phyloP scores from a whole-genome alignment of 2,888 invertebrate species.

The Temnothorax rugatulus region DNA sequence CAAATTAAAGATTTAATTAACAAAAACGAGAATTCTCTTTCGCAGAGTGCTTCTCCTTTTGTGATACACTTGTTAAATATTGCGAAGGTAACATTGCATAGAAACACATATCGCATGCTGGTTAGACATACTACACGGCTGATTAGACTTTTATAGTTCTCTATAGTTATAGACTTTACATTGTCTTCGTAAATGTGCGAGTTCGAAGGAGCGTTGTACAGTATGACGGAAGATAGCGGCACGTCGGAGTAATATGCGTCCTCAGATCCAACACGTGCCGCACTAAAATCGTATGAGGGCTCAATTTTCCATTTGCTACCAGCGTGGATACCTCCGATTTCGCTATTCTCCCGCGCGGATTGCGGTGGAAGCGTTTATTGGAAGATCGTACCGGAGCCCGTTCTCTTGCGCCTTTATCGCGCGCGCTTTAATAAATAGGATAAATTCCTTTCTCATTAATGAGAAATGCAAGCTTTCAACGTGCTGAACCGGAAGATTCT shows the following conservation, averaged over 20 bases:
- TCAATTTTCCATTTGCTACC: slow-evolving; percentile 82
- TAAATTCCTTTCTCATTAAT: slow-evolving; percentile 24
- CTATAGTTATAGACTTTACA: slow-evolving; percentile 65
- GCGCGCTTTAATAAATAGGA: slow-evolving; percentile 59
- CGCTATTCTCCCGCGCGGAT: slow-evolving; percentile 63
- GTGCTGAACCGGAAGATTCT: neutral
- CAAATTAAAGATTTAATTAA: neutral
- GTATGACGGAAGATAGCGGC: slow-evolving; percentile 57
- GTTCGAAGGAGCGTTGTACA: slow-evolving; percentile 77
- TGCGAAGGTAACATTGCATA: neutral
- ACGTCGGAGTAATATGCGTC: slow-evolving; percentile 69
- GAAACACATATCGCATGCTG: neutral
- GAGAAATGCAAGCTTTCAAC: neutral
- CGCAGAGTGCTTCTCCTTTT: neutral
- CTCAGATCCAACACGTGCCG: slow-evolving; percentile 77
- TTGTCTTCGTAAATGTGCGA: slow-evolving; percentile 78
- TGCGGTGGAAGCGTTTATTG: slow-evolving; percentile 61
- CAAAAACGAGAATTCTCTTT: neutral
- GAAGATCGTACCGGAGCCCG: slow-evolving; percentile 48
- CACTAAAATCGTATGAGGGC: slow-evolving; percentile 82
- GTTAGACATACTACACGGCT: no score
- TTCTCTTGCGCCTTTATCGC: slow-evolving; percentile 48
- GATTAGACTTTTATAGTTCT: slow-evolving; percentile 3
- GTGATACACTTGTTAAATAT: neutral
- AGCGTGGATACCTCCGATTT: slow-evolving; percentile 56